These are phyloP conservation scores for Taeniopygia guttata DNA, from an alignment of 2,797 vertebrate genomes.

Conservation along the genomic window DNA sequence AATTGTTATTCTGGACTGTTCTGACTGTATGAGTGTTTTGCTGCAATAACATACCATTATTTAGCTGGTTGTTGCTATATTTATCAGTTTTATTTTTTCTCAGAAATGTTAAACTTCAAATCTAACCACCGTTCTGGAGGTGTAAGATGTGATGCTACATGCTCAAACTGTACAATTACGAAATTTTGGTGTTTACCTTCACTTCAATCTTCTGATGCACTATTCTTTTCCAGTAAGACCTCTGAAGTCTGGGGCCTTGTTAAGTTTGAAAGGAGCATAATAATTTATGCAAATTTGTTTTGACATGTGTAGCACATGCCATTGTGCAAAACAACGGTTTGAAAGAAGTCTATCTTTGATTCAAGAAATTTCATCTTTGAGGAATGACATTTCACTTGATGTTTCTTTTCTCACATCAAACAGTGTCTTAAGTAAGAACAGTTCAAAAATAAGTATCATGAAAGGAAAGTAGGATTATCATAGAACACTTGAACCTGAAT, in stretches of 20 bases:
- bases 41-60: neutral
- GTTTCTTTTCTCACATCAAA: neutral
- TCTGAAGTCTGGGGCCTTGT: neutral
- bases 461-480: neutral
- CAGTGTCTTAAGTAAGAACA: neutral
- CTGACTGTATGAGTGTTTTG: neutral
- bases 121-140: neutral
- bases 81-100: neutral
- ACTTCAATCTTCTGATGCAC: neutral
- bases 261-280: neutral
- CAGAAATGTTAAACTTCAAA: neutral
- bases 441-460: neutral
- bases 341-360: neutral
- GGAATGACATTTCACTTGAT: neutral
- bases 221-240: neutral
- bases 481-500: neutral
- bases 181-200: neutral
- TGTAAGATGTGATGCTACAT: neutral
- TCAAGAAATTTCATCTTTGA: neutral
- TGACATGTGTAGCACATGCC: neutral
- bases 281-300: neutral
- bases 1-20: neutral
- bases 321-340: neutral
- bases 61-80: neutral
- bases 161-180: neutral